A percentile compares a stretch with the other conserved stretches of the same genome.
These are phyloP conservation scores for Trematocara marginatum DNA, from an alignment of 2,113 vertebrate genomes.

Conservation along the genomic window DNA sequence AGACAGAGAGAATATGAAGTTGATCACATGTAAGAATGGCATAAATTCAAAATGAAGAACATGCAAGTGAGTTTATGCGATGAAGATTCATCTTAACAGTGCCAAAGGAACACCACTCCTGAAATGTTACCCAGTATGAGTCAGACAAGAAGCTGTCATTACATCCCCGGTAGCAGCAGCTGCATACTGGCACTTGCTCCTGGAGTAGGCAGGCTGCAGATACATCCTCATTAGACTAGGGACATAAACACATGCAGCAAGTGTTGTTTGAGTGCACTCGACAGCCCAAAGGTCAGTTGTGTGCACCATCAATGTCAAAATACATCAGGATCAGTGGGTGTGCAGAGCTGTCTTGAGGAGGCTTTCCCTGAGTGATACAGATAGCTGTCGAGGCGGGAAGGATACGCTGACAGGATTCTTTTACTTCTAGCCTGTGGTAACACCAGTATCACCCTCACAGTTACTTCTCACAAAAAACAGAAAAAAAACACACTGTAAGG, in stretches of 20 bases:
- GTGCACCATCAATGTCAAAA: conserved; percentile 71
- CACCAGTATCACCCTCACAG: conserved; percentile 3
- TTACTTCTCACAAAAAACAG: neutral
- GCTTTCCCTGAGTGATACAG: conserved; percentile 47
- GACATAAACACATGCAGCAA: conserved; percentile 73
- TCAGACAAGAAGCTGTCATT: conserved; percentile 74
- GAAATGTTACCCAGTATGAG: conserved; percentile 27
- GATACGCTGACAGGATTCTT: neutral
- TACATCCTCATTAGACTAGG: conserved; percentile 74
- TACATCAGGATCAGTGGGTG: conserved; percentile 64
- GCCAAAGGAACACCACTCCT: neutral
- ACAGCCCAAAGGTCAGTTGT: conserved; percentile 73
- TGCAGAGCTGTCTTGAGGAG: conserved; percentile 25
- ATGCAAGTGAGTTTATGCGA: neutral
- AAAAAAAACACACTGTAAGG: rapidly evolving
- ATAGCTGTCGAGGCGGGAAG: conserved; percentile 3
- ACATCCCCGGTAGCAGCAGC: conserved; percentile 77
- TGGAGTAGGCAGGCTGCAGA: conserved; percentile 67
- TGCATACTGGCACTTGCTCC: conserved; percentile 69
- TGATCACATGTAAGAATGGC: neutral
- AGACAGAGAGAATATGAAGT: neutral
- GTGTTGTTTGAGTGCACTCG: conserved; percentile 73
- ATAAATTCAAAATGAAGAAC: neutral
- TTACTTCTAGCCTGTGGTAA: conserved; percentile 16
- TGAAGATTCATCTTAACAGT: neutral